Base-by-base conservation (phyloP, 2,797 vertebrate genomes). In the Orestias chungarensis region DNA sequence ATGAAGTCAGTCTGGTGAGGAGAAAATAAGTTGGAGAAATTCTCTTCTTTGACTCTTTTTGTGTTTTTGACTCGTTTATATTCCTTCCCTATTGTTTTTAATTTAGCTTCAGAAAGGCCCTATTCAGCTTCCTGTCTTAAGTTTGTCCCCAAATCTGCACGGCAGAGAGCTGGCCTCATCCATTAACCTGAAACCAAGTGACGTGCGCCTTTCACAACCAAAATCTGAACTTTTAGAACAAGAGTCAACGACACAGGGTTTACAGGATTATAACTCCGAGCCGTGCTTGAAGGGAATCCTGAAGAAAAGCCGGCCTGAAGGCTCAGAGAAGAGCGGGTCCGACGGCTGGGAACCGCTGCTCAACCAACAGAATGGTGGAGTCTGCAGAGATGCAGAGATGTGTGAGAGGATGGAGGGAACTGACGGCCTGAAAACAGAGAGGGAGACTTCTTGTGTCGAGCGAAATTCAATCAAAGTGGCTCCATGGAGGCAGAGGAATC, bases 1-100 rank as follows among this genome's bases (percentile, higher is more conserved):
- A 93, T 42, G 95, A 95, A 84, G 94, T 95, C 77, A 91, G 70
- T 74, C 79, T 93, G 92, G 93, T 95, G 80, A 90, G 93, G 54
- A 52, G 65, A 2, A 25, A 64, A 20, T 1, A 18, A 44, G 10
- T n/a, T 20, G 25, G 18, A 44, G 38, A n/a, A n/a, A n/a, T n/a
- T n/a, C n/a, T n/a, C n/a, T n/a, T 29, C 1, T 64, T 38, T 71
- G 17, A n/a, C n/a, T n/a, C 2, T 65, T 50, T 20, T 6, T 33
- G 3, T 33, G 1, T 23, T 7, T 42, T 33, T 61, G 14, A 47
- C 17, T 35, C 31, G 10, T 44, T 31, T 11, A n/a, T 46, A 9
- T 35, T 4, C 33, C 18, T 35, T 11, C 23, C 33, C 15, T 23
- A 27, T 54, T n/a, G 15, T 15, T 27, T 67, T 25, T 29, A 6